Evolutionary conservation across 2,113 vertebrate species (phyloP), one percentile per base, ranked within the genome.

Genomic region (Verasper variegatus): DNA sequence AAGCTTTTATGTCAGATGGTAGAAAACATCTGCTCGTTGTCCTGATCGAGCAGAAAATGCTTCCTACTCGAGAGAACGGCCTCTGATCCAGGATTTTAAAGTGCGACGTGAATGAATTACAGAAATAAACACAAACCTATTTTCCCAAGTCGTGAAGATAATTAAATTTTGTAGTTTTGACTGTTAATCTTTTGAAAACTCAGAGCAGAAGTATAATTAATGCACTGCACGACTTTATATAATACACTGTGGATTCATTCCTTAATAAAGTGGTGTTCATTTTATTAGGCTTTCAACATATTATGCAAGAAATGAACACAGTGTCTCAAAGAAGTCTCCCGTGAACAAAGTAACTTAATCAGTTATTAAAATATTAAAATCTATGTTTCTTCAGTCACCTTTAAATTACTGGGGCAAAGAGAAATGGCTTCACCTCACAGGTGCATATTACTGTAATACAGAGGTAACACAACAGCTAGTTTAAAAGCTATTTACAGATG

Each of bases 291-390:
- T 7, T 31, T 31, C 27, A 6, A 31, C 27, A 31, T 31, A 31
- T 31, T 31, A 31, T 31, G 27, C 27, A 31, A 31, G 5, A 31
- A 1, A 31, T 31, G 27, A 27, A 27, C 27, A 27, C 27, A 5
- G 27, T 27, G 27, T 31, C 27, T 31, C 26, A 27, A 27, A 27
- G 2, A 27, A 27, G 26, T 27, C 27, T 31, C 27, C 27, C 27
- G 7, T 31, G 27, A 31, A 31, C 27, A 31, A 31, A 31, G 27
- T 1, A 6, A 31, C 27, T 31, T 31, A 31, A 31, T 31, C 27
- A 1, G 5, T 31, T 31, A 31, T 31, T 81, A 78, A 83, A 83
- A 83, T 76, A 79, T 79, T 69, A 66, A 81, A 71, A 56, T 63
- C 31, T 55, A 20, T 68, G 35, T 76, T 6, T 58, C 56, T 1